Conservation (phyloP, 2,113 vertebrate species). For the Genyomyrus donnyi region DNA sequence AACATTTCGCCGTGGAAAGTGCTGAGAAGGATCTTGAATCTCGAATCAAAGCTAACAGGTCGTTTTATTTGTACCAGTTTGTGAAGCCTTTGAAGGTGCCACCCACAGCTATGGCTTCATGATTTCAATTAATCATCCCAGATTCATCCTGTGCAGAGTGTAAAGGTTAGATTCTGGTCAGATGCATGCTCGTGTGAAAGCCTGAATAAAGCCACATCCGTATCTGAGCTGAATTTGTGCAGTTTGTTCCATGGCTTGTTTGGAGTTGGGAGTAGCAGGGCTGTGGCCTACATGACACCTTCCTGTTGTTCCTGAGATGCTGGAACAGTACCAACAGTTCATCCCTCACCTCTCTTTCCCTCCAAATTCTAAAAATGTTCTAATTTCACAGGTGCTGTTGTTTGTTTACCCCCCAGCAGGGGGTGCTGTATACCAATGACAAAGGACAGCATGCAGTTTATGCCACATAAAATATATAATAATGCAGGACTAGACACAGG, state of each 20-base stretch:
- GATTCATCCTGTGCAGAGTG: background rate
- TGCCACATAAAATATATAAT: background rate
- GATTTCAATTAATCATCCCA: background rate
- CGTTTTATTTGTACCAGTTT: background rate
- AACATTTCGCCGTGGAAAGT: background rate
- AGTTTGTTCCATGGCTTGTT: background rate
- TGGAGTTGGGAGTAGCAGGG: background rate
- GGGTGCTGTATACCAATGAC: background rate
- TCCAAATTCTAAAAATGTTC: background rate
- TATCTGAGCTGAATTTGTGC: background rate
- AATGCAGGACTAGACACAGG: background rate
- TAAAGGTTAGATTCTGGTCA: background rate
- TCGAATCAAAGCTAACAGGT: background rate
- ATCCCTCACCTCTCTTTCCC: background rate
- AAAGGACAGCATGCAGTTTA: background rate
- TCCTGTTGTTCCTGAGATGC: background rate
- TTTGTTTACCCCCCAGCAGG: conserved; percentile 4
- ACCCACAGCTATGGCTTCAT: background rate
- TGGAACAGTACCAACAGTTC: background rate
- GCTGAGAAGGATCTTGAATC: background rate
- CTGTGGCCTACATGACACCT: background rate
- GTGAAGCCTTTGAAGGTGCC: background rate
- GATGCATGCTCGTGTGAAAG: background rate
- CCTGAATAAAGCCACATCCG: background rate
- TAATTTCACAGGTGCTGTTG: background rate